phyloP scores from a whole-genome alignment of 1,140 invertebrate genomes.

The Rhyacophila brunnea region DNA sequence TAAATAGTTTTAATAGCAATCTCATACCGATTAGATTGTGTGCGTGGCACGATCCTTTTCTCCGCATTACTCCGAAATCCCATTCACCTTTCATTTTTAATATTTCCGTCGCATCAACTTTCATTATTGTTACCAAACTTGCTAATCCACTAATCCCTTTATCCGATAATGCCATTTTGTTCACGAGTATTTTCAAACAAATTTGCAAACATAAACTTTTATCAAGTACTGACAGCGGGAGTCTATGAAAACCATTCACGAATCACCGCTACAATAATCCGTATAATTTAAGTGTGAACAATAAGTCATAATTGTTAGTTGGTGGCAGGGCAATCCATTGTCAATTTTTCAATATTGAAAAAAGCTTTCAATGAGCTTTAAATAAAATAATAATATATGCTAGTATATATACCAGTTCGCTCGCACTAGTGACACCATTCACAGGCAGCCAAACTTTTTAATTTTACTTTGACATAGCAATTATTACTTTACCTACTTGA shows the following conservation, averaged over 20 bases:
- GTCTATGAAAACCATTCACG: conserved; percentile 3
- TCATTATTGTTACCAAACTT: conserved; percentile 9
- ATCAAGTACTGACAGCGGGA: conserved; percentile 21
- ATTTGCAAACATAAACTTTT: conserved; percentile 24
- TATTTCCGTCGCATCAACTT: conserved; percentile 25
- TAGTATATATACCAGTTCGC: too few relatives aligned
- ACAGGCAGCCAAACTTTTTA: too few relatives aligned
- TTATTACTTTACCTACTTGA: too few relatives aligned
- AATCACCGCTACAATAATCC: conserved; percentile 11
- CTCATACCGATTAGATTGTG: not conserved
- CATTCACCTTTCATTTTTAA: conserved; percentile 13
- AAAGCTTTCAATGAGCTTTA: too few relatives aligned
- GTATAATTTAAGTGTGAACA: conserved; percentile 27
- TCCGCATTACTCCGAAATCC: not conserved
- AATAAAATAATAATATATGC: too few relatives aligned
- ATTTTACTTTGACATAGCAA: too few relatives aligned
- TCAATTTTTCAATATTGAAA: too few relatives aligned
- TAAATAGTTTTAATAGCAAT: too few relatives aligned
- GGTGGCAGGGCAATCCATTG: too few relatives aligned
- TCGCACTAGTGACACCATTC: too few relatives aligned
- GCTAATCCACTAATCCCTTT: conserved; percentile 25
- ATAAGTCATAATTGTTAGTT: conserved; percentile 13
- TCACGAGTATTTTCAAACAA: conserved; percentile 26
- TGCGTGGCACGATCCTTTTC: not conserved
- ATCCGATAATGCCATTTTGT: conserved; percentile 24